Conservation (phyloP, 2,113 vertebrate species). For the Corythoichthys haematopterus region DNA sequence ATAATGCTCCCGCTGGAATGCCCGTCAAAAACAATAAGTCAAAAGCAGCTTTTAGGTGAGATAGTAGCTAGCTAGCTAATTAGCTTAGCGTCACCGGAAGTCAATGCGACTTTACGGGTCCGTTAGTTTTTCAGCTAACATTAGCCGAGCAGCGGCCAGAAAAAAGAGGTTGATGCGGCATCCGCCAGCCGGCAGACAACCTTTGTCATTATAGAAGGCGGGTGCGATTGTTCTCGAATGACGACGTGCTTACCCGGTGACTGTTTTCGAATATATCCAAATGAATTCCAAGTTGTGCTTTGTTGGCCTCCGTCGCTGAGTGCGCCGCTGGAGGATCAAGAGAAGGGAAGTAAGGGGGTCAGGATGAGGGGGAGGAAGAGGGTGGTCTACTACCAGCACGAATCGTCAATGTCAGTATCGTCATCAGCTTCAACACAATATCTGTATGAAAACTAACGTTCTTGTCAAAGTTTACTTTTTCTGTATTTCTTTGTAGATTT, state of each 20-base stretch:
- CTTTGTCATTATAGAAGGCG: too few relatives aligned
- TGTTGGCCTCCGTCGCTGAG: constrained; percentile 52
- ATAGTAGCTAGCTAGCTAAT: constrained; percentile 12
- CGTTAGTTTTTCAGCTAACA: constrained; percentile 44
- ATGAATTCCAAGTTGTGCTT: constrained; percentile 41
- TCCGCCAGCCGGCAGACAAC: neutral
- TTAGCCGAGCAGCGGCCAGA: constrained; percentile 16
- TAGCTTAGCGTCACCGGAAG: constrained; percentile 62
- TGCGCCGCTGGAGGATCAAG: constrained; percentile 53
- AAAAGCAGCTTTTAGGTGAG: neutral
- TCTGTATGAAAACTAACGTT: too few relatives aligned
- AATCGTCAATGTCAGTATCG: neutral
- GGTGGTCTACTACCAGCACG: constrained; percentile 3
- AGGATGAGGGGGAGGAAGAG: constrained; percentile 31
- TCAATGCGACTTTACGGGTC: constrained; percentile 27
- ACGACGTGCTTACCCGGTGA: constrained; percentile 36
- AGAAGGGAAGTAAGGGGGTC: constrained; percentile 43
- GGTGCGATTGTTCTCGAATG: too few relatives aligned
- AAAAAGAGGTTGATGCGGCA: constrained; percentile 9
- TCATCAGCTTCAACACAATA: neutral
- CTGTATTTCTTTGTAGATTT: neutral
- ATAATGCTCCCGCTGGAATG: neutral
- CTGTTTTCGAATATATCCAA: constrained; percentile 32
- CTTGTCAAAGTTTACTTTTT: too few relatives aligned
- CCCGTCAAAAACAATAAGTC: neutral